Base-by-base conservation (phyloP, 2,113 vertebrate species). In the Cyrtonyx montezumae region DNA sequence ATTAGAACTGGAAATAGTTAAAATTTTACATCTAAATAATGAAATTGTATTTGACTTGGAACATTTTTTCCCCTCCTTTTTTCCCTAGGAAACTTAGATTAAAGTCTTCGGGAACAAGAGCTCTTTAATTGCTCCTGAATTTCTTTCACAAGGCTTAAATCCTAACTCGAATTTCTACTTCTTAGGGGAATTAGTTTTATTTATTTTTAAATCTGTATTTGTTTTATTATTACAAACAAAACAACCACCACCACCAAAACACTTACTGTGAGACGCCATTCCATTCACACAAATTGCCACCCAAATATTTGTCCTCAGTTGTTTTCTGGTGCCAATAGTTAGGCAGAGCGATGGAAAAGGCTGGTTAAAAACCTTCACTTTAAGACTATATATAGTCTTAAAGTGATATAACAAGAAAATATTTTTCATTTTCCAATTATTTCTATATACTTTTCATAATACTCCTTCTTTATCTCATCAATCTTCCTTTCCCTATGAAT, bases 131-230 rank as follows among this genome's bases (percentile, higher is more conserved):
- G 7, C 13, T 62, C 7, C 2, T 42, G 42, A 37, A 42, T 91
- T 89, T 74, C 3, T 78, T 91, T 87, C 40, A 34, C 20, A 74
- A 37, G 13, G 28, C 4, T 82, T 71, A 45, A 94, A 85, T 37
- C 2, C 3, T 56, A 12, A 45, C 53, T 58, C 45, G 21, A 84
- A 74, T 20, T 83, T 90, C 15, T 62, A 5, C 62, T 95, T 75
- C 20, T 34, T 56, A 19, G 62, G 7, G 9, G 11, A 89, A 37
- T 75, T 58, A 3, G 4, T 55, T 62, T 40, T 40, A 83, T 83
- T 32, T 5, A 67, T 56, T 12, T 84, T 12, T 4, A 83, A 65
- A 78, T 36, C 2, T 70, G 49, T 55, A 45, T 9, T 9, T 4
- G 1, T 63, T 90, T 79, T 0, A 32, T 79, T 65, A 66, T 62